phyloP scores from a whole-genome alignment of 2,888 invertebrate genomes.

The Venusia cambrica region DNA sequence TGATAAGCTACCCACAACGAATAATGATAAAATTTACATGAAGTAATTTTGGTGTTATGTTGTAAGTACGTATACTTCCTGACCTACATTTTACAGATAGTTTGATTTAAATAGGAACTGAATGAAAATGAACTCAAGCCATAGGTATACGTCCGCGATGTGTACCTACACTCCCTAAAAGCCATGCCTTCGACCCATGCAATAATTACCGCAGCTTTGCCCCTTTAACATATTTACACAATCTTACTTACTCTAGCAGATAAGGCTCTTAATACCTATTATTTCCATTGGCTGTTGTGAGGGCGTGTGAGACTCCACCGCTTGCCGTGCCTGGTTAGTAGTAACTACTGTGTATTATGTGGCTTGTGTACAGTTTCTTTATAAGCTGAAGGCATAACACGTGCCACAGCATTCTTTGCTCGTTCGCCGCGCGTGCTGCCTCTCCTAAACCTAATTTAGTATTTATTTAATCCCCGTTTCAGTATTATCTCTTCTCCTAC shows the following conservation, averaged over 20 bases:
- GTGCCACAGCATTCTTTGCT: slow-evolving; percentile 32
- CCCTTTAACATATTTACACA: slow-evolving; percentile 13
- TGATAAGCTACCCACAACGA: too few relatives aligned
- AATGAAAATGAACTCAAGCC: too few relatives aligned
- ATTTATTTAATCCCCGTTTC: slow-evolving; percentile 13
- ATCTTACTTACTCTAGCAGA: slow-evolving; percentile 46
- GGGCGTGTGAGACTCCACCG: slow-evolving; percentile 59
- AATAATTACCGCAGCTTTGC: slow-evolving; percentile 13
- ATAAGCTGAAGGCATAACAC: slow-evolving; percentile 23
- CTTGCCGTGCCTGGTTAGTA: slow-evolving; percentile 34
- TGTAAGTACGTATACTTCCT: too few relatives aligned
- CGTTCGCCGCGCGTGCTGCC: slow-evolving; percentile 28
- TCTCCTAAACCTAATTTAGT: slow-evolving; percentile 9
- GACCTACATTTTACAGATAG: too few relatives aligned
- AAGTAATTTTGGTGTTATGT: too few relatives aligned
- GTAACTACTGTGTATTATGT: slow-evolving; percentile 9
- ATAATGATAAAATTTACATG: too few relatives aligned
- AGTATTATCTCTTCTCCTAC: slow-evolving; percentile 26
- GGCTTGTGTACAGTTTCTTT: slow-evolving; percentile 19
- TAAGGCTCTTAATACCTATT: slow-evolving; percentile 37
- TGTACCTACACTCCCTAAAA: slow-evolving; percentile 54
- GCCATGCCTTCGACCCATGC: slow-evolving; percentile 52
- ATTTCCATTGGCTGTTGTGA: slow-evolving; percentile 64
- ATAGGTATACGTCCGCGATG: too few relatives aligned
- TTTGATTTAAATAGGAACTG: too few relatives aligned